Evolutionary conservation across 2,888 invertebrate genomes (phyloP).

Genomic region (Aphodius sticticus): DNA sequence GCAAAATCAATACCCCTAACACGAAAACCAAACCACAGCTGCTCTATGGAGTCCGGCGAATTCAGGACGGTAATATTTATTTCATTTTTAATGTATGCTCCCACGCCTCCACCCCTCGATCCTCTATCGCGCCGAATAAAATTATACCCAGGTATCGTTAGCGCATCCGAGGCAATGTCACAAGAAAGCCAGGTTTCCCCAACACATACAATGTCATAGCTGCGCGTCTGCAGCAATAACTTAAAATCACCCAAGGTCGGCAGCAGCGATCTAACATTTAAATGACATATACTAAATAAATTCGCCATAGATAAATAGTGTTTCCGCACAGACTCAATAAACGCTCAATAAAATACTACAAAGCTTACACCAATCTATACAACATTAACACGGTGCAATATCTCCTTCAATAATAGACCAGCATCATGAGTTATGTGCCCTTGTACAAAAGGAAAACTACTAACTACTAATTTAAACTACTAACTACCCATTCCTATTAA

Average conservation of each 20-base stretch:
- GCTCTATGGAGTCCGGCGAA: neutral
- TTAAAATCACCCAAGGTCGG: too few species aligned
- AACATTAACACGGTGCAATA: too few species aligned
- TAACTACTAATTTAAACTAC: too few species aligned
- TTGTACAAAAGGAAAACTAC: too few species aligned
- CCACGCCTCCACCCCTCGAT: neutral
- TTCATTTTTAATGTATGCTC: neutral
- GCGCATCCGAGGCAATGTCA: neutral
- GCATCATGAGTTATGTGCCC: too few species aligned
- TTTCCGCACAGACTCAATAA: neutral
- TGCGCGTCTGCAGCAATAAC: neutral
- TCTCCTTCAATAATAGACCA: too few species aligned
- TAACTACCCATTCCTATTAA: too few species aligned
- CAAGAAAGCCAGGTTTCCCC: neutral
- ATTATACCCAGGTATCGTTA: neutral
- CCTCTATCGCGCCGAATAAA: neutral
- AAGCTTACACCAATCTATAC: neutral
- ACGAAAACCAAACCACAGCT: slow-evolving; percentile 5
- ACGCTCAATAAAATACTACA: neutral
- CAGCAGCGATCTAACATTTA: neutral
- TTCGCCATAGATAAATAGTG: neutral
- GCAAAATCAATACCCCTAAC: neutral
- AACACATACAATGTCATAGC: neutral
- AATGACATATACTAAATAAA: neutral
- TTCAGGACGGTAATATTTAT: neutral